Evolutionary conservation across 1,140 invertebrate genomes (phyloP).

Genomic region (Colletes gigas): DNA sequence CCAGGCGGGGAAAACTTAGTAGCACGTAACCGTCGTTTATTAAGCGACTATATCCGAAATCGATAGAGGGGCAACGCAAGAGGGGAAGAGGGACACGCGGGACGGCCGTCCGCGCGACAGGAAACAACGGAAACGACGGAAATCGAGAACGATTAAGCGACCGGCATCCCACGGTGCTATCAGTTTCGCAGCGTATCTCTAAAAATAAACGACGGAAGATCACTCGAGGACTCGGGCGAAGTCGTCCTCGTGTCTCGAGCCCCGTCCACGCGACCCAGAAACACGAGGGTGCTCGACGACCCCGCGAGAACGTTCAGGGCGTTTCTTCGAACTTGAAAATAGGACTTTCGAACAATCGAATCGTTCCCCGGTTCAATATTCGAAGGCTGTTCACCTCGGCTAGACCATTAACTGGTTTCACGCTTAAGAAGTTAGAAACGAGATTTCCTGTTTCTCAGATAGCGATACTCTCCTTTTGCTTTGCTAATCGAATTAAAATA

Average conservation of each 20-base stretch:
- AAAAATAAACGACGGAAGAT: constrained; percentile 8
- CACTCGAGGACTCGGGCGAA: background rate
- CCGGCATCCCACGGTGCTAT: background rate
- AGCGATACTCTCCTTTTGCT: too few relatives aligned
- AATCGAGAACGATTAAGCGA: constrained; percentile 2
- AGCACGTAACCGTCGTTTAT: constrained; percentile 10
- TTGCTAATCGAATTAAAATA: too few relatives aligned
- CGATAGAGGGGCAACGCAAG: background rate
- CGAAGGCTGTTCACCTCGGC: too few relatives aligned
- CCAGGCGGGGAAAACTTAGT: background rate
- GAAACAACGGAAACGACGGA: background rate
- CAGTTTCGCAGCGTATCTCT: background rate
- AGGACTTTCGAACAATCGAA: too few relatives aligned
- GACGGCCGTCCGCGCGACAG: background rate
- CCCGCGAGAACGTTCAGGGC: too few relatives aligned
- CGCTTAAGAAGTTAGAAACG: too few relatives aligned
- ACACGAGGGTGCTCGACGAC: background rate
- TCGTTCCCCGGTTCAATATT: too few relatives aligned
- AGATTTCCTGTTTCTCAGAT: too few relatives aligned
- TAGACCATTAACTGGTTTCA: too few relatives aligned
- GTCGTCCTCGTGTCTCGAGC: background rate
- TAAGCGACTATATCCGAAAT: constrained; percentile 22
- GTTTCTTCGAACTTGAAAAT: too few relatives aligned
- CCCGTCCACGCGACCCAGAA: background rate
- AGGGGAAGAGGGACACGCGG: background rate